Conservation (phyloP, 2,113 vertebrate genomes). For the Clarias gariepinus region DNA sequence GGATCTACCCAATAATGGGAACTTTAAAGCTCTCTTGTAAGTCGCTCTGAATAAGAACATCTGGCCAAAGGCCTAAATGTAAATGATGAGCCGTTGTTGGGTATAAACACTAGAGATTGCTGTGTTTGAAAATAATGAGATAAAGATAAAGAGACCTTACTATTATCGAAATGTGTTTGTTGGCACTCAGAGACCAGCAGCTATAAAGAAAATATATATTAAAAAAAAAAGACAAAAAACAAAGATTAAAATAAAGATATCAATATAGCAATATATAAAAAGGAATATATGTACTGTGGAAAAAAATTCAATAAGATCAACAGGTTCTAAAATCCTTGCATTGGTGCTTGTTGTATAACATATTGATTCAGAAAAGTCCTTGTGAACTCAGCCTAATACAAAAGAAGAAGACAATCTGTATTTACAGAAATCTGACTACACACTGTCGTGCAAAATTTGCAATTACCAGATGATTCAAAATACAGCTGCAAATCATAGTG, state of each 20-base stretch:
- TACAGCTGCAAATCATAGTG: not conserved
- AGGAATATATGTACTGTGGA: too few relatives aligned
- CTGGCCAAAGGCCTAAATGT: too few relatives aligned
- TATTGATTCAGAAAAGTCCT: not conserved
- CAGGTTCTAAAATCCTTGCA: not conserved
- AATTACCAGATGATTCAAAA: not conserved
- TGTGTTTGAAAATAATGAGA: not conserved
- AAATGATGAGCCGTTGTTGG: not conserved
- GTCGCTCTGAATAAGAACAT: too few relatives aligned
- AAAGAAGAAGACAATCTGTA: conserved; percentile 18
- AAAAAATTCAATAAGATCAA: not conserved
- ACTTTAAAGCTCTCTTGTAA: too few relatives aligned
- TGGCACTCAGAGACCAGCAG: too few relatives aligned
- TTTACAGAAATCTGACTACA: not conserved
- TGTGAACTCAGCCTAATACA: not conserved
- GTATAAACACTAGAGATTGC: not conserved
- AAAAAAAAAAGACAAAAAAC: too few relatives aligned
- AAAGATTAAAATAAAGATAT: too few relatives aligned
- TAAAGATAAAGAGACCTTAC: too few relatives aligned
- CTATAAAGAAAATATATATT: too few relatives aligned
- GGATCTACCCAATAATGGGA: too few relatives aligned
- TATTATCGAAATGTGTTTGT: too few relatives aligned
- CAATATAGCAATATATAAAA: too few relatives aligned
- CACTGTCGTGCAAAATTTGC: not conserved
- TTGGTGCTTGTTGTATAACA: not conserved